phyloP scores from a whole-genome alignment of 1,140 invertebrate genomes.

The Sycophaga agraensis region DNA sequence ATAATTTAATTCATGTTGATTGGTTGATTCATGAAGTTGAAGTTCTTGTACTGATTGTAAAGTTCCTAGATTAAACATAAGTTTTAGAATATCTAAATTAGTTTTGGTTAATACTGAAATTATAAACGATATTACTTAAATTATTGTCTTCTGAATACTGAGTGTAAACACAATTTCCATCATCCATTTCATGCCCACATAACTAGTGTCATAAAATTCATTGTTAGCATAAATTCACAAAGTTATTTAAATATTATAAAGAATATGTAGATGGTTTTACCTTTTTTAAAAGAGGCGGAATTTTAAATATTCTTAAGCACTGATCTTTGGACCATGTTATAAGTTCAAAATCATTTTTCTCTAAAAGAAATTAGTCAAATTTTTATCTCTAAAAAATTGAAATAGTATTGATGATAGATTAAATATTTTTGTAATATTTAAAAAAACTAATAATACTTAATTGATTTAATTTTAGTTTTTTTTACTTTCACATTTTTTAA shows the following conservation, averaged over 20 bases:
- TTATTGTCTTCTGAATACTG: slow-evolving; percentile 53
- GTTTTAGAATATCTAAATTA: slow-evolving; percentile 10
- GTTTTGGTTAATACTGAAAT: slow-evolving; percentile 5
- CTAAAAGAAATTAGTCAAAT: slow-evolving; percentile 52
- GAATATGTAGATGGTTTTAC: slow-evolving; percentile 40
- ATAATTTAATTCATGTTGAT: slow-evolving; percentile 46
- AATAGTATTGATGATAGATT: not conserved
- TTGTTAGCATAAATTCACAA: not conserved
- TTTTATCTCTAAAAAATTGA: not conserved
- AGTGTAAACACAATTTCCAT: slow-evolving; percentile 47
- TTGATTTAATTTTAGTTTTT: not conserved
- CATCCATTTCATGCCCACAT: slow-evolving; percentile 52
- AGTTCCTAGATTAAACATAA: slow-evolving; percentile 38
- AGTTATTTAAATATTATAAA: slow-evolving; percentile 15
- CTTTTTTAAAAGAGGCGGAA: slow-evolving; percentile 81
- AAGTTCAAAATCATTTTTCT: slow-evolving; percentile 76
- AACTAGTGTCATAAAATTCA: slow-evolving; percentile 34
- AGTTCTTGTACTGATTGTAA: slow-evolving; percentile 51
- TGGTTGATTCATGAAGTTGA: slow-evolving; percentile 47
- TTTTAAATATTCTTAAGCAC: slow-evolving; percentile 85
- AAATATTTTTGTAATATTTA: slow-evolving; percentile 1
- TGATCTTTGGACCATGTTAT: slow-evolving; percentile 96
- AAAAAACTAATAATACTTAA: slow-evolving; percentile 6
- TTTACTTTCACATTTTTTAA: not conserved
- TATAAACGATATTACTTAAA: slow-evolving; percentile 40